Percentiles rank a stretch among this genome's conserved stretches.
phyloP scores from a whole-genome alignment of 2,113 vertebrate species.

The Phocoena sinus region DNA sequence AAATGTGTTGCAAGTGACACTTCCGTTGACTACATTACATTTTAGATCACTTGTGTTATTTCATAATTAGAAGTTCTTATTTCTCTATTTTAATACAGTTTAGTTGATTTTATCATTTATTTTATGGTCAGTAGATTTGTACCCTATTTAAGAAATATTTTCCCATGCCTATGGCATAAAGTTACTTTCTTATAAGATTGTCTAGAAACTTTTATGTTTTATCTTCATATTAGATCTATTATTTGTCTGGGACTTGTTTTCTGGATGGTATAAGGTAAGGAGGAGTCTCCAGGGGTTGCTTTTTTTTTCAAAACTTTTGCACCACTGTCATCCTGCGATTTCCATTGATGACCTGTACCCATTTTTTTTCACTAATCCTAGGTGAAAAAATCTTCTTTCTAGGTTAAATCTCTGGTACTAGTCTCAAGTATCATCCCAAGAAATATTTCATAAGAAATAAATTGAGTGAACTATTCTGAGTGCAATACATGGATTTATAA shows the following conservation, averaged over 20 bases:
- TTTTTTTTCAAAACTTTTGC: accelerated
- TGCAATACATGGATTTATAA: neutral
- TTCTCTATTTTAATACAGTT: neutral
- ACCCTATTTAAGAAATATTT: neutral
- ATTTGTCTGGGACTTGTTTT: neutral
- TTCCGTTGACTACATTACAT: neutral
- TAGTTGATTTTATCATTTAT: neutral
- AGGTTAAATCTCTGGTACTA: neutral
- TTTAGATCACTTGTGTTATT: neutral
- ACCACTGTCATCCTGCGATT: neutral
- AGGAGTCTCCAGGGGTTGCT: neutral
- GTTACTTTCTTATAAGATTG: neutral
- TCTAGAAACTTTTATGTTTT: neutral
- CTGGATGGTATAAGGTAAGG: accelerated
- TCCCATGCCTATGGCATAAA: neutral
- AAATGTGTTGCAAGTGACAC: neutral
- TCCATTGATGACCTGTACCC: accelerated
- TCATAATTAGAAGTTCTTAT: neutral
- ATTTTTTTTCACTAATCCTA: neutral
- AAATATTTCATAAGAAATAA: neutral
- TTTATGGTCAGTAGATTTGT: neutral
- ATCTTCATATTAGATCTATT: neutral
- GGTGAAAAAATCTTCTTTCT: neutral
- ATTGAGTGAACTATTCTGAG: neutral
- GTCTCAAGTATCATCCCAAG: neutral